Evolutionary conservation across 1,140 invertebrate species (phyloP).

Genomic region (Trinorchestia longiramus): DNA sequence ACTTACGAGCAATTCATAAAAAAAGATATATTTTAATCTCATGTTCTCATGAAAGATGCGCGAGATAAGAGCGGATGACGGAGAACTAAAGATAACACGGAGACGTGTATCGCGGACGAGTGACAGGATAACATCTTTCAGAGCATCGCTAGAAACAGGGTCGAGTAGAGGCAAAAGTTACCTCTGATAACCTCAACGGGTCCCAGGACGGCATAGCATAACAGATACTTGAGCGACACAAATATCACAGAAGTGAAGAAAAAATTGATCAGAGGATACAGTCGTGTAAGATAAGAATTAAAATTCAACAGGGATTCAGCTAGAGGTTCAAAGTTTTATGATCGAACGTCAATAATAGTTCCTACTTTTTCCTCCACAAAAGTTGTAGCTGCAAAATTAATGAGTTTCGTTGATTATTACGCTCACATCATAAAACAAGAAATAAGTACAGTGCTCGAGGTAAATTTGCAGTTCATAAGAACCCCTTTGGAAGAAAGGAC

Average conservation of each 20-base stretch:
- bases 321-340: too few species aligned
- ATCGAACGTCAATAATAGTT: too few species aligned
- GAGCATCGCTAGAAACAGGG: background rate
- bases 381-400: background rate
- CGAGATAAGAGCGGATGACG: background rate
- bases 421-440: background rate
- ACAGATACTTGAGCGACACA: background rate
- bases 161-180: background rate
- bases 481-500: background rate
- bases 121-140: background rate
- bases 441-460: background rate
- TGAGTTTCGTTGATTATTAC: background rate
- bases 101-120: background rate
- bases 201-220: background rate
- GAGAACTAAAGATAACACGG: constrained; percentile 10
- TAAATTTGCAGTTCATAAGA: background rate
- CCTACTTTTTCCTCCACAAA: too few species aligned
- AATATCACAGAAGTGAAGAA: background rate
- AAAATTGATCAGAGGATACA: background rate
- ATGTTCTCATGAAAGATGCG: background rate
- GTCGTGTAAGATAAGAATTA: background rate
- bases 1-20: background rate
- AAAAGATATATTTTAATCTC: background rate
- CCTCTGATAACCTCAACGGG: background rate
- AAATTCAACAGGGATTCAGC: too few species aligned